These are phyloP conservation scores for Molossus molossus DNA, from an alignment of 2,797 vertebrate genomes.

Conservation along the genomic window DNA sequence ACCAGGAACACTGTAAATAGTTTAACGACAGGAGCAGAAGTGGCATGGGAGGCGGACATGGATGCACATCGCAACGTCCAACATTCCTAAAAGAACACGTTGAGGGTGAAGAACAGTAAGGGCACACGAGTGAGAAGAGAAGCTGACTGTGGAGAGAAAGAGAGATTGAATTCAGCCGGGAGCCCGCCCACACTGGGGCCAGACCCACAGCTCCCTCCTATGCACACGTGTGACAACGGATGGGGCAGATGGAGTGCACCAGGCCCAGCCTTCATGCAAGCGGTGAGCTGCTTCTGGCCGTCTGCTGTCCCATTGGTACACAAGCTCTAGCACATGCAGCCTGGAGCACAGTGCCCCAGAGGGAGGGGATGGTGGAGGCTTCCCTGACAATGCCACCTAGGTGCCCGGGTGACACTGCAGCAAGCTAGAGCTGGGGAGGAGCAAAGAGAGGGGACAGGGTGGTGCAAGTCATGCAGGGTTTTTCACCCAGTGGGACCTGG, in stretches of 20 bases:
- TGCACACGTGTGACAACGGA: neutral
- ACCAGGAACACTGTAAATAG: constrained; percentile 26
- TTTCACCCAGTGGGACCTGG: neutral
- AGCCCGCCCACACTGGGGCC: neutral
- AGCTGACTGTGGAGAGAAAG: neutral
- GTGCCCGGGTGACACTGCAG: neutral
- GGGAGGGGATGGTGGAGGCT: neutral
- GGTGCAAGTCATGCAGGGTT: neutral
- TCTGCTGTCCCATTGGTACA: neutral
- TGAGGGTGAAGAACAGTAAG: neutral
- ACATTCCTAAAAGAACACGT: neutral
- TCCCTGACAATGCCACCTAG: neutral
- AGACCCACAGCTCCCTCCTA: neutral
- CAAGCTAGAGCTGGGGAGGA: neutral
- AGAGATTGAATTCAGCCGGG: neutral
- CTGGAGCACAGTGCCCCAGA: neutral
- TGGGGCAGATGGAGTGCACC: neutral
- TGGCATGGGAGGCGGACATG: neutral
- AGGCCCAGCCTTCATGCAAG: neutral
- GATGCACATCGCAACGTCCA: neutral
- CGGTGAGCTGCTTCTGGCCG: neutral
- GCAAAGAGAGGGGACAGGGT: neutral
- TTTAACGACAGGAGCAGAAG: neutral
- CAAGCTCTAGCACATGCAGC: neutral
- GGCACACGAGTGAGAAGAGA: neutral